Evolutionary conservation across 2,888 invertebrate genomes (phyloP).

Genomic region (Diadegma fenestrale): DNA sequence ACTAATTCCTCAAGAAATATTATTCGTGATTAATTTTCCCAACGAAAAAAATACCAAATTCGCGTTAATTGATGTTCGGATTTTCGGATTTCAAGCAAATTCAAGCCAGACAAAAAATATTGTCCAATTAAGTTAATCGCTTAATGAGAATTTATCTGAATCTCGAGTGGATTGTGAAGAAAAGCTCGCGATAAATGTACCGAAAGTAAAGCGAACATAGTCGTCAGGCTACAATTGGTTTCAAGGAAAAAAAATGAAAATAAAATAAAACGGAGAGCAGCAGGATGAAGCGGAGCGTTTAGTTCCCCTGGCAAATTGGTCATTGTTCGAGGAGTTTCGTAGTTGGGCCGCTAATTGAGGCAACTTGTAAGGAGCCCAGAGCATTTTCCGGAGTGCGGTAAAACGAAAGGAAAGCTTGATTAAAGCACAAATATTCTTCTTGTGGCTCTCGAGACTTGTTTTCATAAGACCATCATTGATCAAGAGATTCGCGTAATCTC

Average conservation of each 20-base stretch:
- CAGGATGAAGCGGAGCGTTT: background rate
- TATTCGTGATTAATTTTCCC: too few species aligned
- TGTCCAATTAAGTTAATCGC: background rate
- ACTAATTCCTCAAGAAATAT: too few species aligned
- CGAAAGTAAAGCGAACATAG: background rate
- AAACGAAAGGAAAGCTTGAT: conserved; percentile 2
- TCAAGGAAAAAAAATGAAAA: conserved; percentile 4
- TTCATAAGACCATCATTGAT: conserved; percentile 4
- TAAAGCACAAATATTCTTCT: conserved; percentile 16
- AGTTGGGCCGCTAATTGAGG: conserved; percentile 19
- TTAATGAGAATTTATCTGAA: conserved; percentile 8
- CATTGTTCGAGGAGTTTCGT: conserved; percentile 22
- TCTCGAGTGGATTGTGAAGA: conserved; percentile 7
- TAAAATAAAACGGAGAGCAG: background rate
- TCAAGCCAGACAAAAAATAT: background rate
- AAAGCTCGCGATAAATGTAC: conserved; percentile 11
- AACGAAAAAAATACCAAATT: background rate
- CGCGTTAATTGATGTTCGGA: background rate
- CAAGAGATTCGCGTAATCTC: background rate
- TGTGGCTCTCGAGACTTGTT: conserved; percentile 5
- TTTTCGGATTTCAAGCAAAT: background rate
- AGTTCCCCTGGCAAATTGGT: conserved; percentile 22
- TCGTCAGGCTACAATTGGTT: conserved; percentile 16
- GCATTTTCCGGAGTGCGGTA: background rate
- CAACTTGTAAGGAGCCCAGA: conserved; percentile 22